Conservation (phyloP, 2,888 invertebrate species). For the Ashinkailepas kermadecensis region DNA sequence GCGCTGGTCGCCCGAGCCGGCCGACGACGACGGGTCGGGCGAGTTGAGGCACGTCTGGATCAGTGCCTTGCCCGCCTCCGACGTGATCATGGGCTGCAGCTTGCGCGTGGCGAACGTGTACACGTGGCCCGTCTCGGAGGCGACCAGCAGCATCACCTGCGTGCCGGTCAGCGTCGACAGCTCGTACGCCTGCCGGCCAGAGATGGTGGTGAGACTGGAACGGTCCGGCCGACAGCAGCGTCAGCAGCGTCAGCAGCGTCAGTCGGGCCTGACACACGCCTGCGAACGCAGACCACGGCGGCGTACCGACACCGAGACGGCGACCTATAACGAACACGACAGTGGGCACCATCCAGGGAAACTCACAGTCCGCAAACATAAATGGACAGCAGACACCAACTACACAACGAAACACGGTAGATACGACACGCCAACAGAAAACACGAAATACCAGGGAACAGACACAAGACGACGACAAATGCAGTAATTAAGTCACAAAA, state of each 20-base stretch:
- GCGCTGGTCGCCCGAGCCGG: conserved; percentile 70
- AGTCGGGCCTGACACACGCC: background rate
- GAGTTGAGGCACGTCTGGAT: conserved; percentile 98
- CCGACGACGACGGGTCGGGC: conserved; percentile 62
- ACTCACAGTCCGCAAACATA: background rate
- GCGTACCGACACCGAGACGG: too few species aligned
- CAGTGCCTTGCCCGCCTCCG: conserved; percentile 81
- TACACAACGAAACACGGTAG: background rate
- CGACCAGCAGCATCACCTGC: conserved; percentile 98
- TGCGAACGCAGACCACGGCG: background rate
- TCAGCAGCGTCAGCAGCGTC: conserved; percentile 34
- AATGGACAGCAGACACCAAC: background rate
- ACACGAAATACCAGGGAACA: background rate
- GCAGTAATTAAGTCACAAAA: too few species aligned
- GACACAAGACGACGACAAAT: background rate
- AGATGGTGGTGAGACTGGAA: too few species aligned
- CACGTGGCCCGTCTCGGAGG: conserved; percentile 98
- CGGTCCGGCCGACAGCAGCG: too few species aligned
- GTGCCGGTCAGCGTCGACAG: conserved; percentile 97
- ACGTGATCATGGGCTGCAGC: conserved; percentile 98
- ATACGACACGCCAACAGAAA: too few species aligned
- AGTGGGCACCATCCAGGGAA: too few species aligned
- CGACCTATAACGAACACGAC: too few species aligned
- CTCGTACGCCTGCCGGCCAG: conserved; percentile 82
- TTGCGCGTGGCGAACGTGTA: conserved; percentile 99